phyloP scores from a whole-genome alignment of 30 jellyfish, hydroid and myxozoan species.

The Cassiopea xamachana region DNA sequence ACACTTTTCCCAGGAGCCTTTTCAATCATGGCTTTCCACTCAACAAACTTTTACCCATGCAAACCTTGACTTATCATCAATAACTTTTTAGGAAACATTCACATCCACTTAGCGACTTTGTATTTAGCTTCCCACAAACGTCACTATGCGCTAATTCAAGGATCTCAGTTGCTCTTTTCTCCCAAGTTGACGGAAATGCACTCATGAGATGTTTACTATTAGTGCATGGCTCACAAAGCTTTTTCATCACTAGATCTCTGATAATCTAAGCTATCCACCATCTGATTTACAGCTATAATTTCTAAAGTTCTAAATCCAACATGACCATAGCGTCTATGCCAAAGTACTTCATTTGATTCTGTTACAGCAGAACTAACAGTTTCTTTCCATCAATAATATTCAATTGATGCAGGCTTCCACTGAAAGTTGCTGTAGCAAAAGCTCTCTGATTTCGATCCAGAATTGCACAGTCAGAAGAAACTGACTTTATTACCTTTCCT shows the following conservation, averaged over 20 bases:
- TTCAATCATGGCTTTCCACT: conserved; percentile 48
- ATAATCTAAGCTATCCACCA: conserved; percentile 58
- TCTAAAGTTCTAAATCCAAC: conserved; percentile 7
- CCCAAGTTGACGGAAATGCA: no score
- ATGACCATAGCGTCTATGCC: conserved; percentile 78
- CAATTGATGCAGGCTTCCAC: neutral
- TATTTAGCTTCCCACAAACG: no score
- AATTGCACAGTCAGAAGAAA: neutral
- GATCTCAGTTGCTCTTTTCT: no score
- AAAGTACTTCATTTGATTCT: conserved; percentile 5
- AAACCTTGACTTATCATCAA: no score
- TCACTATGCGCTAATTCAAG: no score
- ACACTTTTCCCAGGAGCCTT: conserved; percentile 34
- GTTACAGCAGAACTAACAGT: neutral
- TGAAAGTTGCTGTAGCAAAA: neutral
- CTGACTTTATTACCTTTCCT: neutral
- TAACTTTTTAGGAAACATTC: no score
- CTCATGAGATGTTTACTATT: no score
- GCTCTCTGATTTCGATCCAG: neutral
- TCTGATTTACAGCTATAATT: neutral
- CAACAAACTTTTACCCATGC: conserved; percentile 6
- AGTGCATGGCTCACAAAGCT: no score
- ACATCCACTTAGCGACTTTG: no score
- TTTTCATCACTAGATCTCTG: neutral
- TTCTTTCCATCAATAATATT: neutral